These are phyloP conservation scores for Meta bourneti DNA, from an alignment of 2,888 invertebrate species.

Conservation along the genomic window DNA sequence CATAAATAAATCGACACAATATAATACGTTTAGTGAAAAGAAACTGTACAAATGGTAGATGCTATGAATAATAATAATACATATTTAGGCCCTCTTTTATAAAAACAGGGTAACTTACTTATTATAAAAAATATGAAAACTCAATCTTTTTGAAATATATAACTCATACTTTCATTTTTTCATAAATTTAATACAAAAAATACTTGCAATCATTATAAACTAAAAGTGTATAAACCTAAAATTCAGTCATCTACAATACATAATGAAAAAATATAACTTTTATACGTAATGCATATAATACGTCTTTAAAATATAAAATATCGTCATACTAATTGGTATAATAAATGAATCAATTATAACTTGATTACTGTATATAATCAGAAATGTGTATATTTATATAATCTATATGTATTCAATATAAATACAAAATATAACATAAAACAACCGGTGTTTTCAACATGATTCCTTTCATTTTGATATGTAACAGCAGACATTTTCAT, in stretches of 20 bases:
- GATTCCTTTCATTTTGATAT: not conserved
- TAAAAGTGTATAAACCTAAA: no score
- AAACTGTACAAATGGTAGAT: not conserved
- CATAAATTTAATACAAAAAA: not conserved
- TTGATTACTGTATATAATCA: not conserved
- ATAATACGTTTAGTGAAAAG: not conserved
- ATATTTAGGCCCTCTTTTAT: not conserved
- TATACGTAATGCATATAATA: not conserved
- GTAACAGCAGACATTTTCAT: not conserved
- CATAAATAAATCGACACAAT: not conserved
- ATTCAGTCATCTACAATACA: no score
- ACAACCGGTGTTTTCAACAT: conserved; percentile 20
- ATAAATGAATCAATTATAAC: conserved; percentile 12
- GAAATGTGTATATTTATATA: not conserved
- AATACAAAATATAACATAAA: not conserved
- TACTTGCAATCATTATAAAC: no score
- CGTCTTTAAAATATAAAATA: conserved; percentile 34
- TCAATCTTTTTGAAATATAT: not conserved
- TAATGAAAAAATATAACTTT: no score
- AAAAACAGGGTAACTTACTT: not conserved
- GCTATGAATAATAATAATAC: not conserved
- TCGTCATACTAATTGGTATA: conserved; percentile 17
- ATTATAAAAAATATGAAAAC: no score
- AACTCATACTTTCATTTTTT: not conserved
- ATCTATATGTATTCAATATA: not conserved